Evolutionary conservation across 1,140 invertebrate species (phyloP).

Genomic region (Caerostris extrusa): DNA sequence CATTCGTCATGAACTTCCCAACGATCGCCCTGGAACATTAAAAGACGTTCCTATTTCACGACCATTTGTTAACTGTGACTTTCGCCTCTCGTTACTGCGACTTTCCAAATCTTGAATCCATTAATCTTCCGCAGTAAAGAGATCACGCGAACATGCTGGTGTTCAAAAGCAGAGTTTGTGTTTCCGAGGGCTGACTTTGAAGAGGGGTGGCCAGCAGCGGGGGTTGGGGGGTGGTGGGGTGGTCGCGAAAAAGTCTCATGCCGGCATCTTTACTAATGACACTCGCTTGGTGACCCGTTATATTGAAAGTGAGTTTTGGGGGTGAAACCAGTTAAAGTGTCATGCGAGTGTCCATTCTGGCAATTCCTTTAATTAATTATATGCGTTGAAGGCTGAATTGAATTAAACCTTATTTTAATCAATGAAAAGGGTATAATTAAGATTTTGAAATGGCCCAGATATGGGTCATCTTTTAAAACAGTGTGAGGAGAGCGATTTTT

Average conservation of each 20-base stretch:
- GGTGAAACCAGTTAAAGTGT: conserved; percentile 27
- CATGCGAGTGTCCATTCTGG: not conserved
- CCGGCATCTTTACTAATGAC: conserved; percentile 49
- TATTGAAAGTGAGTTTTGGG: not conserved
- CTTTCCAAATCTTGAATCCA: conserved; percentile 55
- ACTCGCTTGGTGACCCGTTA: conserved; percentile 33
- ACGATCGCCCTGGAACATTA: not conserved
- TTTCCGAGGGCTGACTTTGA: not conserved
- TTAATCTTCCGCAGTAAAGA: conserved; percentile 38
- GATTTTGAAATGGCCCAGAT: not conserved
- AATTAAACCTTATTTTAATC: conserved; percentile 60
- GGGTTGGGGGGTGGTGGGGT: not conserved
- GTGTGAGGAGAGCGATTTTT: not conserved
- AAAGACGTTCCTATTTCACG: not conserved
- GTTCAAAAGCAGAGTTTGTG: conserved; percentile 47
- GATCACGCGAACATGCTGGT: conserved; percentile 55
- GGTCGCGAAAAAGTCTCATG: not conserved
- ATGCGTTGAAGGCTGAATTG: conserved; percentile 50
- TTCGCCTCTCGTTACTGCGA: conserved; percentile 54
- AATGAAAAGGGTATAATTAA: conserved; percentile 41
- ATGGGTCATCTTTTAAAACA: not conserved
- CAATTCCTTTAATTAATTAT: conserved; percentile 56
- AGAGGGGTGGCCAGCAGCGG: not conserved
- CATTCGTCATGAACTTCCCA: not conserved
- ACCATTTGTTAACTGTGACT: conserved; percentile 6